phyloP scores from a whole-genome alignment of 1,140 invertebrate genomes.

The Calephelis virginiensis region DNA sequence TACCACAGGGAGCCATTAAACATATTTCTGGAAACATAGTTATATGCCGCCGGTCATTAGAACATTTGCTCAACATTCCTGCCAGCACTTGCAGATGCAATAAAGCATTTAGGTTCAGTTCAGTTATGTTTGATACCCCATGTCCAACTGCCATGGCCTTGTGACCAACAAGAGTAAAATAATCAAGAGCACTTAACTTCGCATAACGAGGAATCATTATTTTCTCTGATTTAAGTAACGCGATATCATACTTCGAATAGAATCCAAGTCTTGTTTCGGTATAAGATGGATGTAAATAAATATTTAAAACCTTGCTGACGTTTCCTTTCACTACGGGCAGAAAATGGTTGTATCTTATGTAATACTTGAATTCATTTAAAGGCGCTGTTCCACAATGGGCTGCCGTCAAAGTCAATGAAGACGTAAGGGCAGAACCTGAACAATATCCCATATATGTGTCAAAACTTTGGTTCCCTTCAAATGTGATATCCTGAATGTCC shows the following conservation, averaged over 20 bases:
- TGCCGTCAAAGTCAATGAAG: conserved; percentile 24
- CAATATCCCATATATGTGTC: neutral
- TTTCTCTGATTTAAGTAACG: conserved; percentile 15
- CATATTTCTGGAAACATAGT: conserved; percentile 11
- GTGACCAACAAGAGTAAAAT: conserved; percentile 19
- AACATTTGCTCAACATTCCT: conserved; percentile 24
- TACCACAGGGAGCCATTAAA: conserved; percentile 7
- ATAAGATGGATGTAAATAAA: conserved; percentile 14
- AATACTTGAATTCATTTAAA: neutral
- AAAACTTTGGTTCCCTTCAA: neutral
- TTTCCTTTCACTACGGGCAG: conserved; percentile 19
- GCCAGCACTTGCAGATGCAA: conserved; percentile 21
- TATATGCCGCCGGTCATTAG: neutral
- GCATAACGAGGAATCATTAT: conserved; percentile 15
- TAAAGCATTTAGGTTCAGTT: neutral
- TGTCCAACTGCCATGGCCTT: conserved; percentile 19
- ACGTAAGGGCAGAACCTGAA: conserved; percentile 20
- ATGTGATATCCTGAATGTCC: neutral
- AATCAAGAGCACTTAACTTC: conserved; percentile 24
- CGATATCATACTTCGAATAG: conserved; percentile 7
- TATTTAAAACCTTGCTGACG: conserved; percentile 15
- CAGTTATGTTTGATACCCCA: conserved; percentile 21
- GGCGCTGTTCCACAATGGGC: conserved; percentile 4
- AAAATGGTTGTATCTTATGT: conserved; percentile 23
- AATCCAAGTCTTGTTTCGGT: neutral